phyloP scores from a whole-genome alignment of 2,888 invertebrate species.

The Habrosyne pyritoides region DNA sequence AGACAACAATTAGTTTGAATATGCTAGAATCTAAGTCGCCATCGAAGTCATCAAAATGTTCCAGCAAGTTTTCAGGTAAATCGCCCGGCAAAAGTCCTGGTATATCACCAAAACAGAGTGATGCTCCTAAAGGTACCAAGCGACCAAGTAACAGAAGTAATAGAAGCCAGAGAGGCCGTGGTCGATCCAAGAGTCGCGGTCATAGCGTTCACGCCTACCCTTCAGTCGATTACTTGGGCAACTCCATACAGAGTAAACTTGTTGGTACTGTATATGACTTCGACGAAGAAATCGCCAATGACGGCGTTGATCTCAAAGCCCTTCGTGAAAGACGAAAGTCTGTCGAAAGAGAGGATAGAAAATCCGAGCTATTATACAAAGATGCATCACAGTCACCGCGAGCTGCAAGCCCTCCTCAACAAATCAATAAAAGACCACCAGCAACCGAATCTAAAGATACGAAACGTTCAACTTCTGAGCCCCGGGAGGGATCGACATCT shows the following conservation, averaged over 20 bases:
- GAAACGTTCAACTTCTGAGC: constrained; percentile 76
- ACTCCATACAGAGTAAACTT: constrained; percentile 91
- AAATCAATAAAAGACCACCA: constrained; percentile 56
- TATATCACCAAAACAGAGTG: constrained; percentile 87
- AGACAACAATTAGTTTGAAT: constrained; percentile 54
- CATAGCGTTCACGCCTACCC: constrained; percentile 54
- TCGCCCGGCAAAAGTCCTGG: constrained; percentile 87
- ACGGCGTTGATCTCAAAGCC: constrained; percentile 90
- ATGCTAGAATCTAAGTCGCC: constrained; percentile 66
- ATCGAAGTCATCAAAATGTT: constrained; percentile 79
- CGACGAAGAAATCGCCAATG: constrained; percentile 91
- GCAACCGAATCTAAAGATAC: constrained; percentile 71
- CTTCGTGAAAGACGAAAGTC: constrained; percentile 91
- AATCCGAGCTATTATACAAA: constrained; percentile 80
- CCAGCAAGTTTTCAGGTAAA: constrained; percentile 86
- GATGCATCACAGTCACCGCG: constrained; percentile 84
- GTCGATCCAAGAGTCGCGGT: constrained; percentile 76
- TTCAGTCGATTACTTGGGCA: constrained; percentile 78
- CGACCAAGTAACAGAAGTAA: constrained; percentile 67
- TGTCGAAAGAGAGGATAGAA: constrained; percentile 86
- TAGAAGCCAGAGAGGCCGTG: constrained; percentile 75
- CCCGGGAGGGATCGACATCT: constrained; percentile 42
- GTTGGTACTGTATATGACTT: constrained; percentile 95
- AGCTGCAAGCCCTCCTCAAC: constrained; percentile 76
- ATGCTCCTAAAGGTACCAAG: constrained; percentile 65